Evolutionary conservation across 2,113 vertebrate species (phyloP), one percentile per base, ranked within the genome.

Genomic region (Vombatus ursinus): DNA sequence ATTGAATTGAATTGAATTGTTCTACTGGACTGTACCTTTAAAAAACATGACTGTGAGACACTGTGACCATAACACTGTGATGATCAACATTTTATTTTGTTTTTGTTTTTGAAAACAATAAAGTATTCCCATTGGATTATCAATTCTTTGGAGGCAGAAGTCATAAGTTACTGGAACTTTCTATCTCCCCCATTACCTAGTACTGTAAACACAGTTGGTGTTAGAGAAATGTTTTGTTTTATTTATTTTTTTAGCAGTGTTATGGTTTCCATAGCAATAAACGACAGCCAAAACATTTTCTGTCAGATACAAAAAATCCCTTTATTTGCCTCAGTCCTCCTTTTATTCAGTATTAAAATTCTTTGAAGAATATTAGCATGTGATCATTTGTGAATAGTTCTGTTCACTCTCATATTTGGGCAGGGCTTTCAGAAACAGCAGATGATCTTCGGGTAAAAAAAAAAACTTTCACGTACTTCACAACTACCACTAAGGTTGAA

Each of bases 91-190:
- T n/a, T n/a, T 94, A 19, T 95, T 89, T 92, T 53, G 68, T 47
- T 94, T 57, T 53, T 94, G 23, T 93, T 92, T 90, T 93, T 19
- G 50, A 52, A 90, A 94, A 51, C 26, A 94, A 90, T 53, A 93
- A 44, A 37, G 47, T 90, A 52, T 10, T 97, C 93, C 94, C 54
- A 91, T 95, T 94, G 93, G 96, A 77, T 26, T 53, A 77, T 84
- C 19, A 0, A 1, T 48, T 91, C 12, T 90, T 23, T 31, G 5
- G 16, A n/a, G 14, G 37, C 31, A 77, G 12, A n/a, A n/a, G 5
- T 4, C 12, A 5, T 77, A 31, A 68, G 4, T 16, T 77, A 19
- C 7, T 77, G 61, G 16, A 16, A n/a, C 25, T 77, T 77, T 77
- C 37, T 77, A 77, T 77, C 37, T n/a, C 16, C 14, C 14, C 31